Percentiles rank a stretch among this genome's conserved stretches.
These are phyloP conservation scores for Lycorma delicatula DNA, from an alignment of 1,140 invertebrate genomes.

Conservation along the genomic window DNA sequence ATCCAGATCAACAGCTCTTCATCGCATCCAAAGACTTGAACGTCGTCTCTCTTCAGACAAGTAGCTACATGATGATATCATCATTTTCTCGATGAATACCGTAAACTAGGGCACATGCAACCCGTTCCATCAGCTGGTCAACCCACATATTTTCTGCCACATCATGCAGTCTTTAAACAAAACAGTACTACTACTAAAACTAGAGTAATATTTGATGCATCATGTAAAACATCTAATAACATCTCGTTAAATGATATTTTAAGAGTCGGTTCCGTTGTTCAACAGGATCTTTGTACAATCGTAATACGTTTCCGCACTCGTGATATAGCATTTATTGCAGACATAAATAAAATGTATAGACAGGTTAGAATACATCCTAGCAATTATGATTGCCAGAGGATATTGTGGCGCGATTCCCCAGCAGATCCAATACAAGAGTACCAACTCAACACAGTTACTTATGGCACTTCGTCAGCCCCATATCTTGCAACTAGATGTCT, in stretches of 20 bases:
- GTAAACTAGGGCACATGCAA: conserved; percentile 7
- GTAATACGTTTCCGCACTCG: conserved; percentile 19
- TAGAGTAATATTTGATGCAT: conserved; percentile 21
- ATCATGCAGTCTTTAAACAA: conserved; percentile 16
- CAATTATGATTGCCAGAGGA: conserved; percentile 10
- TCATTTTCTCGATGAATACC: conserved; percentile 1
- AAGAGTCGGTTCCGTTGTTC: conserved; percentile 16
- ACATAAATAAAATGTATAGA: conserved; percentile 26
- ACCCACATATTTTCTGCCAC: conserved; percentile 18
- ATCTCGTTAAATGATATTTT: conserved; percentile 24
- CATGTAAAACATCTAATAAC: conserved; percentile 9
- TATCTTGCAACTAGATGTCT: conserved; percentile 5
- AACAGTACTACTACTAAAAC: conserved; percentile 9
- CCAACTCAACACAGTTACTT: conserved; percentile 14
- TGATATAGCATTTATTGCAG: conserved; percentile 22
- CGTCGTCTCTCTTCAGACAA: neutral
- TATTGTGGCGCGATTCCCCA: conserved; percentile 14
- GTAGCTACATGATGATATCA: neutral
- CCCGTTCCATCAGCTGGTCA: neutral
- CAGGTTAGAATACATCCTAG: conserved; percentile 11
- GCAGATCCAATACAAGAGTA: conserved; percentile 11
- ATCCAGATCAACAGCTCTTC: conserved; percentile 1
- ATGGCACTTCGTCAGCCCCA: conserved; percentile 5
- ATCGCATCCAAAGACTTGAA: conserved; percentile 4
- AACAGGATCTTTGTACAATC: conserved; percentile 19